These are phyloP conservation scores for Morbakka virulenta DNA, from an alignment of 30 jellyfish, hydroid and myxozoan genomes.

Conservation along the genomic window DNA sequence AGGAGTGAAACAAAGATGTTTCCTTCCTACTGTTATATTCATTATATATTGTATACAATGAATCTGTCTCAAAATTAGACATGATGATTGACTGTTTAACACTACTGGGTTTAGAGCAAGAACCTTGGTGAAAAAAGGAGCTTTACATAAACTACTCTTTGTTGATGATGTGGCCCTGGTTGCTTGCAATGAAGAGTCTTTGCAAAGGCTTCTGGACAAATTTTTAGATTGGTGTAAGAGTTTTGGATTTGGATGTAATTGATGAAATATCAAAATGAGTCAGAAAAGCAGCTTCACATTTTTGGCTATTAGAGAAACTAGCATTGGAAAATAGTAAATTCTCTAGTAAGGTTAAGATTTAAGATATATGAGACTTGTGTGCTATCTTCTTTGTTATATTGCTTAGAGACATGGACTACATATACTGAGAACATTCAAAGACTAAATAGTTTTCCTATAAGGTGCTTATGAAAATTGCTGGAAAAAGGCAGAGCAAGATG, in stretches of 20 bases:
- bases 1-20: too few relatives aligned
- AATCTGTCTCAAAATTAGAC: not conserved
- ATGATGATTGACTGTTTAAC: not conserved
- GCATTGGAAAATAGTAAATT: not conserved
- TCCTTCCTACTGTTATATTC: too few relatives aligned
- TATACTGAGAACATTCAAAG: not conserved
- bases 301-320: not conserved
- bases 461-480: not conserved
- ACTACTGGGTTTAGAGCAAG: not conserved
- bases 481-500: not conserved
- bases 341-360: not conserved
- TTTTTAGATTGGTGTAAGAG: not conserved
- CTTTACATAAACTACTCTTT: not conserved
- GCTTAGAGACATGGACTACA: not conserved
- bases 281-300: not conserved
- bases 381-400: not conserved
- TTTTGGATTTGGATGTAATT: not conserved
- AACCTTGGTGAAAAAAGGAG: not conserved
- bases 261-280: not conserved
- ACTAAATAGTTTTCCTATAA: not conserved
- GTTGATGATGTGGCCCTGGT: not conserved
- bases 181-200: not conserved
- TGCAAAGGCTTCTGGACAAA: not conserved
- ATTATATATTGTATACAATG: too few relatives aligned
- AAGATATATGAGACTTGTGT: not conserved